Conservation (phyloP, 2,888 invertebrate genomes). For the Troglohyphantes excavatus region DNA sequence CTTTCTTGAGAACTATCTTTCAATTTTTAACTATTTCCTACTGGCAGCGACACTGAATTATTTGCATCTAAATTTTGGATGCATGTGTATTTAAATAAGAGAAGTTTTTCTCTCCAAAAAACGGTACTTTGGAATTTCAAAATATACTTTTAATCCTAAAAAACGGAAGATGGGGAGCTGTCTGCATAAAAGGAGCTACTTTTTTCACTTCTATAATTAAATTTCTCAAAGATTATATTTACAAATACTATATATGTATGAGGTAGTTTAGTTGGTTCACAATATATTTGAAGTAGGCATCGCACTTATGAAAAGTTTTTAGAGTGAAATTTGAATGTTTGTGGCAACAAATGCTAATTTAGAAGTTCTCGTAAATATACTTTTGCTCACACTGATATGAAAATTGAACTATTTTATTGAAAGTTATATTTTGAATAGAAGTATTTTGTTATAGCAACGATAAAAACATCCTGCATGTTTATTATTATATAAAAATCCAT, state of each 20-base stretch:
- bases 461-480: too few species aligned
- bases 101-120: background rate
- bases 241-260: background rate
- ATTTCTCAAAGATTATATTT: background rate
- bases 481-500: too few species aligned
- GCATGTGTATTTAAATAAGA: background rate
- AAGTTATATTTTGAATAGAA: too few species aligned
- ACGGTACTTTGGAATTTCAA: background rate
- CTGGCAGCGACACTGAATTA: background rate
- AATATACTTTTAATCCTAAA: background rate
- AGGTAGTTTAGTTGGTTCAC: background rate
- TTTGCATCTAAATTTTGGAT: background rate
- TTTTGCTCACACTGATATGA: too few species aligned
- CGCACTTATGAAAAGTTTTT: too few species aligned
- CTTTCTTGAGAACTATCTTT: background rate
- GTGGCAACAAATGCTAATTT: too few species aligned
- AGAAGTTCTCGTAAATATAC: too few species aligned
- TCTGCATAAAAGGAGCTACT: background rate
- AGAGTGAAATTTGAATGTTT: too few species aligned
- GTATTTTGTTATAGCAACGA: too few species aligned
- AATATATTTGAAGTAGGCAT: too few species aligned
- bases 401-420: too few species aligned
- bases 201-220: background rate
- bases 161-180: background rate
- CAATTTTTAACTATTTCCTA: background rate